These are phyloP conservation scores for Pipistrellus nathusii DNA, from an alignment of 2,797 vertebrate genomes.

Conservation along the genomic window DNA sequence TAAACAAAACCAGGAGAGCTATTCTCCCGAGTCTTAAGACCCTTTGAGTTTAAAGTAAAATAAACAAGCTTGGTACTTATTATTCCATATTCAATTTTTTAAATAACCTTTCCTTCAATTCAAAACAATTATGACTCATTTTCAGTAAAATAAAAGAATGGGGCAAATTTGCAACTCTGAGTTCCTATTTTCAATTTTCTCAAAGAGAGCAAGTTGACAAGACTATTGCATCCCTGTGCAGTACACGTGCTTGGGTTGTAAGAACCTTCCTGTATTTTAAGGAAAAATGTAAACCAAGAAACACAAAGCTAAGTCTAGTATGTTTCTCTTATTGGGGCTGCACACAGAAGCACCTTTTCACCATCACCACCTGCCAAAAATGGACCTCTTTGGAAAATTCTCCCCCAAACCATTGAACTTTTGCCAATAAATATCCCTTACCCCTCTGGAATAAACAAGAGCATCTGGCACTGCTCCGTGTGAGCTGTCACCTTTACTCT, in stretches of 20 bases:
- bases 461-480: conserved; percentile 66
- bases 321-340: not conserved
- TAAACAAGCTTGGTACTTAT: not conserved
- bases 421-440: conserved; percentile 66
- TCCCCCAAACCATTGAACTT: conserved; percentile 60
- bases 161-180: not conserved
- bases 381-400: conserved; percentile 66
- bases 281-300: conserved; percentile 46
- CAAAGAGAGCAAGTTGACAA: conserved; percentile 8
- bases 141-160: conserved; percentile 36
- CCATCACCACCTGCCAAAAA: not conserved
- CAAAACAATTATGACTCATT: not conserved
- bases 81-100: not conserved
- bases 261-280: not conserved
- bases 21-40: not conserved
- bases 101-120: not conserved
- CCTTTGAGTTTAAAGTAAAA: conserved; percentile 20
- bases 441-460: conserved; percentile 75
- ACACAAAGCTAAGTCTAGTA: conserved; percentile 31
- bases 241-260: not conserved
- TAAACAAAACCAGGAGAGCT: not conserved
- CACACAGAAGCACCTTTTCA: conserved; percentile 57
- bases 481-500: conserved; percentile 81
- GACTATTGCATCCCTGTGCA: not conserved
- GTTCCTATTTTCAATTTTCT: not conserved